Conservation (phyloP, 1,140 invertebrate species). For the Phortica variegata region DNA sequence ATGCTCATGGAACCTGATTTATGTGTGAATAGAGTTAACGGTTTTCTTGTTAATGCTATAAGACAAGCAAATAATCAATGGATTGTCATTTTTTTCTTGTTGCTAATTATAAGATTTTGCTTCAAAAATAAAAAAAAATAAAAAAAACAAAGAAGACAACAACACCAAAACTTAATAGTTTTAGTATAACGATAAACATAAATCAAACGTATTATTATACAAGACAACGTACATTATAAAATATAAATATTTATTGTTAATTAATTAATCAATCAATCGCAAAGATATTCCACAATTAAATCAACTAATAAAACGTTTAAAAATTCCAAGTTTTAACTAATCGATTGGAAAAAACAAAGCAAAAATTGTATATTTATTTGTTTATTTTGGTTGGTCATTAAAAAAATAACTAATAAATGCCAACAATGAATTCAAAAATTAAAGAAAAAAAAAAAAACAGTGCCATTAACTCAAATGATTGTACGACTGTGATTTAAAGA, state of each 20-base stretch:
- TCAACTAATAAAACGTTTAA: slow-evolving; percentile 3
- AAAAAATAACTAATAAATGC: no score
- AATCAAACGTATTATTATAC: no score
- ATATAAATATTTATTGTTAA: slow-evolving; percentile 16
- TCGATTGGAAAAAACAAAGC: not conserved
- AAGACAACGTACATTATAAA: no score
- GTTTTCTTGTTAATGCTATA: not conserved
- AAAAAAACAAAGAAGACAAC: slow-evolving; percentile 12
- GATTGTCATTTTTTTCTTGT: slow-evolving; percentile 12
- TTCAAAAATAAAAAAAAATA: slow-evolving; percentile 21
- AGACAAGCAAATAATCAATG: not conserved
- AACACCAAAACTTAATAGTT: no score
- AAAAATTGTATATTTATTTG: not conserved
- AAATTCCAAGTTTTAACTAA: not conserved
- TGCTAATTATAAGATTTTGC: slow-evolving; percentile 27
- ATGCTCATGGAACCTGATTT: slow-evolving; percentile 29
- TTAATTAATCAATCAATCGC: no score
- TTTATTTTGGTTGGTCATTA: not conserved
- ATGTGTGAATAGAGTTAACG: slow-evolving; percentile 20
- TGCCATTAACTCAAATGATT: slow-evolving; percentile 42
- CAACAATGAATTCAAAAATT: slow-evolving; percentile 20
- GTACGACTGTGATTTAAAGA: slow-evolving; percentile 46
- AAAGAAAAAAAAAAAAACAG: slow-evolving; percentile 13
- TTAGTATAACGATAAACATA: no score
- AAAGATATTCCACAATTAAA: slow-evolving; percentile 2